Evolutionary conservation across 2,113 vertebrate species (phyloP).

Genomic region (Okapia johnstoni): DNA sequence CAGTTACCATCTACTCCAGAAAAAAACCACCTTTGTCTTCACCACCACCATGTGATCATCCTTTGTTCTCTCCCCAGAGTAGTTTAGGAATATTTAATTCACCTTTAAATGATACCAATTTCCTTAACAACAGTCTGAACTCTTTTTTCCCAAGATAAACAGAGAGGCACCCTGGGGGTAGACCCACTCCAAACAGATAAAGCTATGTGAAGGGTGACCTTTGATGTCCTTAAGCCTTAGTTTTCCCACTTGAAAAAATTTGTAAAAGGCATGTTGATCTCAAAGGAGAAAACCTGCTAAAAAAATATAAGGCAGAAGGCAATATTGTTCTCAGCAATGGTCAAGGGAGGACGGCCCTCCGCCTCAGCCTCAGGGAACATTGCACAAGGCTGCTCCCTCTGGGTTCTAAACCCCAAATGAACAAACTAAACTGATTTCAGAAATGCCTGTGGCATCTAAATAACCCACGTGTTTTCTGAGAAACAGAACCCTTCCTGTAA

Average conservation of each 20-base stretch:
- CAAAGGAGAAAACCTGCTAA: conserved; percentile 33
- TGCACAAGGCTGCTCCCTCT: neutral
- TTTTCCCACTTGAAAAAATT: neutral
- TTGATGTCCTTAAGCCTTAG: neutral
- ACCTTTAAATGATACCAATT: conserved; percentile 46
- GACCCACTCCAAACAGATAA: neutral
- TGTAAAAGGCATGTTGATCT: conserved; percentile 21
- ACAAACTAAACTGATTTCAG: conserved; percentile 56
- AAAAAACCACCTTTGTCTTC: neutral
- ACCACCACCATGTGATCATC: neutral
- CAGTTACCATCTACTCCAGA: neutral
- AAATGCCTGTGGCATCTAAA: conserved; percentile 34
- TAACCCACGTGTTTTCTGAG: conserved; percentile 49
- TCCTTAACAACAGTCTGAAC: conserved; percentile 42
- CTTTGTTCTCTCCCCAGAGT: conserved; percentile 48
- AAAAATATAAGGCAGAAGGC: neutral
- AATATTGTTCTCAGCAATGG: neutral
- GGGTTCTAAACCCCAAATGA: neutral
- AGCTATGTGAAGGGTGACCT: neutral
- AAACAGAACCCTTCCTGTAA: conserved; percentile 33
- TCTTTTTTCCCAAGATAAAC: neutral
- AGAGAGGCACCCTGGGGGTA: neutral
- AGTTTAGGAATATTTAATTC: conserved; percentile 46
- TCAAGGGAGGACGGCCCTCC: neutral
- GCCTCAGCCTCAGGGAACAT: neutral